phyloP scores from a whole-genome alignment of 2,113 vertebrate species.

The Trinectes maculatus region DNA sequence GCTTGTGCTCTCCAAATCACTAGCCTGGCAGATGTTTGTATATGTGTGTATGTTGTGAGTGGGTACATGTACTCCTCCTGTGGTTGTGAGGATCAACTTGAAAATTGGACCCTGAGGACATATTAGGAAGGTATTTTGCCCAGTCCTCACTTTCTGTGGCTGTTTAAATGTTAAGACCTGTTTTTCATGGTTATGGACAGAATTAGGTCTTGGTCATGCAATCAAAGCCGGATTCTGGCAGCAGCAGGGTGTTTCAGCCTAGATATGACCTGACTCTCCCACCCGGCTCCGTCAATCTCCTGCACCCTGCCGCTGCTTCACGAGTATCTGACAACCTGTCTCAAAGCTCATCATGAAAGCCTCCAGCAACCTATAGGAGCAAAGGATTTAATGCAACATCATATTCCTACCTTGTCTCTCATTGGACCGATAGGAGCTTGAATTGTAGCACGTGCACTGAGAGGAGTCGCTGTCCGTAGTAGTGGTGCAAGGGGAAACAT shows the following conservation, averaged over 20 bases:
- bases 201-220: slow-evolving; percentile 36
- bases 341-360: slow-evolving; percentile 41
- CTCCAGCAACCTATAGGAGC: slow-evolving; percentile 16
- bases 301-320: slow-evolving; percentile 31
- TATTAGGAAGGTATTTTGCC: neutral
- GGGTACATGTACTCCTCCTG: neutral
- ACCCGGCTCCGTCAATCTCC: slow-evolving; percentile 32
- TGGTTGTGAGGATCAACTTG: neutral
- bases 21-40: slow-evolving; percentile 43
- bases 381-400: slow-evolving; percentile 36
- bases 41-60: slow-evolving; percentile 19
- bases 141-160: neutral
- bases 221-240: slow-evolving; percentile 64
- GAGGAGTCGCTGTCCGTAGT: slow-evolving; percentile 13
- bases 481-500: slow-evolving; percentile 22
- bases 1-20: slow-evolving; percentile 67
- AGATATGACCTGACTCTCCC: slow-evolving; percentile 53
- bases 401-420: slow-evolving; percentile 24
- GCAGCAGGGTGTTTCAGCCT: slow-evolving; percentile 51
- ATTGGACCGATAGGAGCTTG: slow-evolving; percentile 53
- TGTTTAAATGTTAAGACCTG: no score
- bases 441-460: slow-evolving; percentile 30
- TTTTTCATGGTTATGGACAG: neutral
- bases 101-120: neutral
- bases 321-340: slow-evolving; percentile 41